Conservation (phyloP, 2,888 invertebrate genomes). For the Andrena dorsata region DNA sequence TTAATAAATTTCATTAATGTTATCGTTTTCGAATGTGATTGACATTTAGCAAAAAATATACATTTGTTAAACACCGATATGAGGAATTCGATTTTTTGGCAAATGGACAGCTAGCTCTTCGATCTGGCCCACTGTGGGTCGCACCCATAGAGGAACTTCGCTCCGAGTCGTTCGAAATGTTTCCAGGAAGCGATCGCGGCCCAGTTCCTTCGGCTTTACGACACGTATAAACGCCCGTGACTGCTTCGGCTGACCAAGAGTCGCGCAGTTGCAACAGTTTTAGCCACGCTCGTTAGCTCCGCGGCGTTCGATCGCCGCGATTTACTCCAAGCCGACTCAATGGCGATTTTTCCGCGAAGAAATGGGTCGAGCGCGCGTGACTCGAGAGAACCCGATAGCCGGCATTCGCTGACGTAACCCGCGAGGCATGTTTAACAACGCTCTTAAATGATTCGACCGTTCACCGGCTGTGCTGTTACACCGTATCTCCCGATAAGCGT, state of each 20-base stretch:
- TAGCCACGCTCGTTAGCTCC: conserved; percentile 14
- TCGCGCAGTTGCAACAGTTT: not conserved
- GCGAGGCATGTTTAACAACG: conserved; percentile 52
- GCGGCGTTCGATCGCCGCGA: conserved; percentile 18
- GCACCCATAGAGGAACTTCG: not conserved
- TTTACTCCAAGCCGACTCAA: conserved; percentile 32
- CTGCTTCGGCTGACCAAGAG: not conserved
- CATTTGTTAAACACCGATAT: no score
- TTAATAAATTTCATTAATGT: no score
- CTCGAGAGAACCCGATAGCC: conserved; percentile 52
- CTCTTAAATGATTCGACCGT: conserved; percentile 48
- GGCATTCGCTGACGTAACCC: conserved; percentile 57
- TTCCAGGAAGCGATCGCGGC: conserved; percentile 7
- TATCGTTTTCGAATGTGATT: no score
- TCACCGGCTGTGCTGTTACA: conserved; percentile 39
- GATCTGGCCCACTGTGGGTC: no score
- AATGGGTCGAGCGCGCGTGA: conserved; percentile 51
- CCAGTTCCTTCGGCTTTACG: conserved; percentile 36
- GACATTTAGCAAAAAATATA: no score
- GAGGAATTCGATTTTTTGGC: no score
- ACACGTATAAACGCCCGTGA: conserved; percentile 12
- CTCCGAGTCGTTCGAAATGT: conserved; percentile 3
- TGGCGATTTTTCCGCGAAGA: conserved; percentile 43
- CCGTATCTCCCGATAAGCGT: not conserved
- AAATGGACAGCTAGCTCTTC: no score